These are phyloP conservation scores for Labeo catla DNA, from an alignment of 2,113 vertebrate species.

Conservation along the genomic window DNA sequence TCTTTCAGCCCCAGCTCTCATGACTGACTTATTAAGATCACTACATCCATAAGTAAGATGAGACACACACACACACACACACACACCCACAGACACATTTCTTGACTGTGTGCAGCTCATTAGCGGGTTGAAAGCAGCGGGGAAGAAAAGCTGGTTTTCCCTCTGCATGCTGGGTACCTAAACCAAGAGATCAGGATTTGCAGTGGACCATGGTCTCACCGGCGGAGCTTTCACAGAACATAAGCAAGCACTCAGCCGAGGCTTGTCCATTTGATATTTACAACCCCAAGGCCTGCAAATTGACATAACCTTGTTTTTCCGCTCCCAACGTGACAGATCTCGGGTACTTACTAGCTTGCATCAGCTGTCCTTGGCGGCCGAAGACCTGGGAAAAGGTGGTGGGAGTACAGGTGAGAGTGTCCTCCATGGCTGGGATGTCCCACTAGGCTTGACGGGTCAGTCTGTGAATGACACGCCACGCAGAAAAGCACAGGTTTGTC, in stretches of 20 bases:
- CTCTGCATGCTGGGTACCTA: constrained; percentile 6
- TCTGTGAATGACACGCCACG: constrained; percentile 1
- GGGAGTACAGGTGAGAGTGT: constrained; percentile 77
- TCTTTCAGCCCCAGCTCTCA: neutral
- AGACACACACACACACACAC: neutral
- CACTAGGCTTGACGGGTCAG: constrained; percentile 42
- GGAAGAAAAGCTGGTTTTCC: neutral
- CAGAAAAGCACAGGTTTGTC: neutral
- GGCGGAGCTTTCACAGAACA: constrained; percentile 8
- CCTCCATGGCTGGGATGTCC: constrained; percentile 70
- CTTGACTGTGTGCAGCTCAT: constrained; percentile 22
- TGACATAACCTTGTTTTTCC: neutral
- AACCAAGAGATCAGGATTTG: constrained; percentile 34
- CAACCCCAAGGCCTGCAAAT: neutral
- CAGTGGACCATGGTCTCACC: constrained; percentile 28
- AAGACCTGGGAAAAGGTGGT: constrained; percentile 82
- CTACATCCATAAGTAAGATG: constrained; percentile 16
- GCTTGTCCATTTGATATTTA: neutral
- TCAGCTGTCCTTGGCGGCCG: constrained; percentile 80
- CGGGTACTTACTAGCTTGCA: constrained; percentile 80
- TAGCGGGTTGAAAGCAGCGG: neutral
- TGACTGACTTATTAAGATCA: constrained; percentile 38
- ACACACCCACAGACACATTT: no score
- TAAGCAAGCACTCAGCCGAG: neutral
- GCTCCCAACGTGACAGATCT: neutral